These are phyloP conservation scores for Leguminivora glycinivorella DNA, from an alignment of 1,140 invertebrate species.

Conservation along the genomic window DNA sequence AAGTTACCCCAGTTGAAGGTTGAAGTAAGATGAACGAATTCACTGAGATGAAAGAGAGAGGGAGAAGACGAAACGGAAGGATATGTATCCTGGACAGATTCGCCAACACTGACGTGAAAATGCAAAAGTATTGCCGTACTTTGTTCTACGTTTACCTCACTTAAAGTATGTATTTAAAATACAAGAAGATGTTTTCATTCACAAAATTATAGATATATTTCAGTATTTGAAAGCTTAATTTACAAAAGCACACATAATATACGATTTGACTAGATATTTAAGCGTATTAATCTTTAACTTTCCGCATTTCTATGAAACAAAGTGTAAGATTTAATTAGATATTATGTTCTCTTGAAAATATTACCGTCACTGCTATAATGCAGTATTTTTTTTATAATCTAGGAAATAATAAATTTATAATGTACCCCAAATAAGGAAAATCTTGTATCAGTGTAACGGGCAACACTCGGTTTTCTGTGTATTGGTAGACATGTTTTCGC, in stretches of 20 bases:
- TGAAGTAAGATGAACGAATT: constrained; percentile 51
- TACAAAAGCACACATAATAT: too few species aligned
- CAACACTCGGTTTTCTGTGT: not conserved
- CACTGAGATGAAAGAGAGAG: constrained; percentile 46
- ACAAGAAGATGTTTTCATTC: not conserved
- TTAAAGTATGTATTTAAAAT: constrained; percentile 21
- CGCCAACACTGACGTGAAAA: constrained; percentile 48
- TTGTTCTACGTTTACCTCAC: constrained; percentile 28
- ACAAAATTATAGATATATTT: not conserved
- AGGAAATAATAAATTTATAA: not conserved
- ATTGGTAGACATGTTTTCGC: not conserved
- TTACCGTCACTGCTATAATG: too few species aligned
- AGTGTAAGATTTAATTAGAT: too few species aligned
- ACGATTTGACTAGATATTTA: too few species aligned
- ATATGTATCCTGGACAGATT: constrained; percentile 53
- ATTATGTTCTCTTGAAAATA: too few species aligned
- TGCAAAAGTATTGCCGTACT: constrained; percentile 34
- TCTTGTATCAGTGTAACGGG: not conserved
- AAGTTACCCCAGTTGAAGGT: constrained; percentile 32
- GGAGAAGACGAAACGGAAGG: constrained; percentile 67
- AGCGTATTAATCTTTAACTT: too few species aligned
- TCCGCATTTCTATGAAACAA: too few species aligned
- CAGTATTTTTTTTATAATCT: too few species aligned
- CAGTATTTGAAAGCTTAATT: not conserved
- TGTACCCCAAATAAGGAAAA: not conserved